Evolutionary conservation across 2,113 vertebrate species (phyloP).

Genomic region (Eudyptes chrysolophus): DNA sequence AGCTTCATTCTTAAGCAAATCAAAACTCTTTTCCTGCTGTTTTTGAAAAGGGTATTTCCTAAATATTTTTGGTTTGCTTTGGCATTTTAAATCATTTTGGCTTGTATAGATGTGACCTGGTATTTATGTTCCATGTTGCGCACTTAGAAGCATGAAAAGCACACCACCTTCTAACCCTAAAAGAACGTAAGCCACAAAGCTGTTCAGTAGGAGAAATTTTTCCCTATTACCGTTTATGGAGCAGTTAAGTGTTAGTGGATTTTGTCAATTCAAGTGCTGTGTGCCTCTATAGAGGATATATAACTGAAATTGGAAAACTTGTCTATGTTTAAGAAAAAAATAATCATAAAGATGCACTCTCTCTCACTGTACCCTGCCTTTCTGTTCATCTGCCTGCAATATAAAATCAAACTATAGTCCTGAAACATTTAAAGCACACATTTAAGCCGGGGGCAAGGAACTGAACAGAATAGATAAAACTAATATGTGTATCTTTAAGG

Average conservation of each 20-base stretch:
- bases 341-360: background rate
- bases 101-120: background rate
- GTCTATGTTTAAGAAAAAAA: background rate
- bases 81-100: background rate
- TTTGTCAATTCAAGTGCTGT: background rate
- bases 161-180: constrained; percentile 1
- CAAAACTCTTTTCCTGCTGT: background rate
- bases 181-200: background rate
- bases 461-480: background rate
- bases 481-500: background rate
- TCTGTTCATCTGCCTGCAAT: background rate
- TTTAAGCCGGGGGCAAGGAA: constrained; percentile 36
- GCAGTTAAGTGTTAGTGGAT: background rate
- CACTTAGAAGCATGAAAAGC: background rate
- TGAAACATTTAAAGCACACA: background rate
- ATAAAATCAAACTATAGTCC: background rate
- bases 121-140: background rate
- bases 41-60: background rate
- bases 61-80: background rate
- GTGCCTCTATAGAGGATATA: background rate
- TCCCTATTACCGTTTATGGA: background rate
- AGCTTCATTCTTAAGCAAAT: background rate
- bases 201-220: constrained; percentile 36
- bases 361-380: background rate
- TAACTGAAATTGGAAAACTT: background rate